These are phyloP conservation scores for Vipera latastei DNA, from an alignment of 2,797 vertebrate species.

Conservation along the genomic window DNA sequence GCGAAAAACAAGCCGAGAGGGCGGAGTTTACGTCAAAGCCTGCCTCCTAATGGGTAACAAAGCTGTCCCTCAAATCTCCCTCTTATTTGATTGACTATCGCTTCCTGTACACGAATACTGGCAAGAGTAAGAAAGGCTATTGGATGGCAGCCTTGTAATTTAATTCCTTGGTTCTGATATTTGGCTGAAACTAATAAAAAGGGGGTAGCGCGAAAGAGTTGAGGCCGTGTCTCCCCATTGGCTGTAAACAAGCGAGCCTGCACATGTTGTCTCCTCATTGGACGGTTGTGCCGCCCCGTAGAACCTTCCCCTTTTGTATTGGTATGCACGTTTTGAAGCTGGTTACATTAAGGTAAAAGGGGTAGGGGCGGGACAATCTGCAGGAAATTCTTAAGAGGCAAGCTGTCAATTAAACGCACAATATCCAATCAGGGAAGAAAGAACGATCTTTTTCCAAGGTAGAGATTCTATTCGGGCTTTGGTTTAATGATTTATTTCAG, in stretches of 20 bases:
- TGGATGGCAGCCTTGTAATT: neutral
- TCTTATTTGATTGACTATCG: neutral
- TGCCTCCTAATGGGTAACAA: neutral
- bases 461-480: neutral
- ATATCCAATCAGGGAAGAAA: neutral
- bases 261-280: conserved; percentile 21
- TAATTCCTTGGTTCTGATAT: neutral
- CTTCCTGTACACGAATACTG: neutral
- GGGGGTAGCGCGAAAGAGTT: too few species aligned
- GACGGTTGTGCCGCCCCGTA: neutral
- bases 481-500: neutral
- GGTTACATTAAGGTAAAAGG: neutral
- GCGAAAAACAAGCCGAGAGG: conserved; percentile 16
- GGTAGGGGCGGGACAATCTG: neutral
- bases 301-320: neutral
- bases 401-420: neutral
- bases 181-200: neutral
- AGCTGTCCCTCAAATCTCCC: neutral
- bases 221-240: neutral
- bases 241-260: neutral
- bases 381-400: neutral
- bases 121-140: neutral
- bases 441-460: neutral
- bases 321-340: neutral
- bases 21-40: neutral